Base-by-base conservation (phyloP, 2,113 vertebrate species). In the Etheostoma spectabile region DNA sequence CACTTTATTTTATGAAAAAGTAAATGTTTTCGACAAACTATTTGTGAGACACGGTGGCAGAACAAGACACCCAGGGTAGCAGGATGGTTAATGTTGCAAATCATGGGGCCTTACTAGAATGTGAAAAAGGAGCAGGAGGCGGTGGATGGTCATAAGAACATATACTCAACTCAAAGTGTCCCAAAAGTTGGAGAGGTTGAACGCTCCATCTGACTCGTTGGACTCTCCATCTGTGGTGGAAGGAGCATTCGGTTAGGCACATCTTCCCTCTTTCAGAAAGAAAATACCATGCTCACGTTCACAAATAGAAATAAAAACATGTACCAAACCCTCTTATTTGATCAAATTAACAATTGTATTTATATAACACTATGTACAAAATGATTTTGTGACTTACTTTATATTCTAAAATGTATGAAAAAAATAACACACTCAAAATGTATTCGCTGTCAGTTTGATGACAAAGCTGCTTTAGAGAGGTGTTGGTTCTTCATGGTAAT, bases 171-270 rank as follows among this genome's bases (percentile, higher is more conserved):
- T 95, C 90, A 97, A 89, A 60, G 95, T 93, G 49, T 95, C 94
- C 97, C 98, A 98, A 91, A 98, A 98, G 83, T 92, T 91, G 70
- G 93, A 91, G 60, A 93, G 89, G 89, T 96, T 95, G 85, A 99
- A 98, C 5, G 90, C 91, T 72, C 95, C 95, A 13, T 92, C 77
- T 2, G 91, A 92, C 71, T 96, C 94, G 1, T 91, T 93, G 42
- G 96, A 94, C 77, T 98, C 97, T 59, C 96, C 96, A 62, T 97
- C 97, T 97, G 76, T 11, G 82, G 60, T 42, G 10, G 63, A 63
- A 64, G 7, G 8, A 15, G n/a, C 11, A 30, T 6, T 12, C 4
- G 1, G 12, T 63, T 12, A 62, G 13, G 8, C 11, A 42, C 10
- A 7, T 12, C 6, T 62, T 48, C 11, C 18, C 16, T 42, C 13